These are phyloP conservation scores for Bimastos eiseni DNA, from an alignment of 2,888 invertebrate genomes.

Conservation along the genomic window DNA sequence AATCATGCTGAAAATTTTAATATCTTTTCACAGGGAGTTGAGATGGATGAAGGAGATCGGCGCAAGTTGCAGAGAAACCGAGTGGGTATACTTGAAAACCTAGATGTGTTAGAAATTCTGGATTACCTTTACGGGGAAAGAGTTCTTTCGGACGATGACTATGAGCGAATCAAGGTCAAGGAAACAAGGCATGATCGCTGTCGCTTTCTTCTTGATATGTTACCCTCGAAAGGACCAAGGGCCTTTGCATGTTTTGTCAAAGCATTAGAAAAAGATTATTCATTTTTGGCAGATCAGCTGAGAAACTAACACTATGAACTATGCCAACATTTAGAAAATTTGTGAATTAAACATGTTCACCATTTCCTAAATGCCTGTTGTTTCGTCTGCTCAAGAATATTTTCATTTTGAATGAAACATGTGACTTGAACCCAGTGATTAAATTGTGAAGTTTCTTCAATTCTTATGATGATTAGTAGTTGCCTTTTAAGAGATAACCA, in stretches of 20 bases:
- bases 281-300: neutral
- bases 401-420: neutral
- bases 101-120: neutral
- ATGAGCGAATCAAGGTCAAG: neutral
- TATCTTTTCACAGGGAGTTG: neutral
- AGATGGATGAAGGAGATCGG: neutral
- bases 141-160: neutral
- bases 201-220: conserved; percentile 17
- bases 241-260: neutral
- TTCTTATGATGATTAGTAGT: neutral
- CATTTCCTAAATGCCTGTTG: neutral
- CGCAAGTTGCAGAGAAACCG: neutral
- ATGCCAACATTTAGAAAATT: neutral
- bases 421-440: neutral
- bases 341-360: neutral
- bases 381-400: neutral
- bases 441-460: neutral
- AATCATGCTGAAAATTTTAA: neutral
- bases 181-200: neutral
- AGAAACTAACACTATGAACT: neutral
- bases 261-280: neutral
- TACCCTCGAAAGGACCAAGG: conserved; percentile 13
- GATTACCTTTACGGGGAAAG: neutral
- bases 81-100: neutral
- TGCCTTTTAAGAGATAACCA: neutral